Base-by-base conservation (phyloP, 2,113 vertebrate species). In the Calidris pugnax region DNA sequence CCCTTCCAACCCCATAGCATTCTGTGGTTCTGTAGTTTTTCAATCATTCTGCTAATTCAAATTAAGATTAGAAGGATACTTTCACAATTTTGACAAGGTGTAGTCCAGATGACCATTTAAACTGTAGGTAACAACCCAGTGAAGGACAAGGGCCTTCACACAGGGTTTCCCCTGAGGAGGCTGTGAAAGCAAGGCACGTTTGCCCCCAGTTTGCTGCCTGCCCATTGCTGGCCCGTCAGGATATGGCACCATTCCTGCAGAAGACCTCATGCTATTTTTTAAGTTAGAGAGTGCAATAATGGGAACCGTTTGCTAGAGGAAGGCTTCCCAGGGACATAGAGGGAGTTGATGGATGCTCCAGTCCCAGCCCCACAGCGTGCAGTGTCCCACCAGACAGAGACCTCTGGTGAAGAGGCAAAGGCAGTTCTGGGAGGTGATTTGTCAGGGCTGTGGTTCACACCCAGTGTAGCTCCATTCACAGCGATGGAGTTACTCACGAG, bases 281-380 rank as follows among this genome's bases (percentile, higher is more conserved):
- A 39, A 81, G 19, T 68, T 48, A 19, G 27, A 69, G 75, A 68
- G 45, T 75, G 73, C 62, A 93, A 90, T 26, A 80, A 71, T 35
- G 39, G 60, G 67, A 80, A 84, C 83, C 39, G 23, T 89, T 93
- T 95, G 74, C 91, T 75, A 92, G 63, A 95, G 83, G 71, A 87
- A 89, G 45, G 39, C 51, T 92, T 96, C 96, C 80, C 85, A 95
- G 87, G 95, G 87, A 89, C 87, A 94, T 77, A 88, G 28, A 87
- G 64, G 51, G 53, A 72, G 60, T 35, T 43, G 55, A 39, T 27
- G 77, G 57, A 59, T 30, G 43, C 39, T 83, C 20, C 4, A 3
- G 47, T 86, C 45, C 50, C 59, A 48, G 37, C 41, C 79, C 82
- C 3, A 5, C 81, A 91, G 77, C 73, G 77, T 2, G 50, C 62